Conservation (phyloP, 2,888 invertebrate species). For the Drosophila mettleri region DNA sequence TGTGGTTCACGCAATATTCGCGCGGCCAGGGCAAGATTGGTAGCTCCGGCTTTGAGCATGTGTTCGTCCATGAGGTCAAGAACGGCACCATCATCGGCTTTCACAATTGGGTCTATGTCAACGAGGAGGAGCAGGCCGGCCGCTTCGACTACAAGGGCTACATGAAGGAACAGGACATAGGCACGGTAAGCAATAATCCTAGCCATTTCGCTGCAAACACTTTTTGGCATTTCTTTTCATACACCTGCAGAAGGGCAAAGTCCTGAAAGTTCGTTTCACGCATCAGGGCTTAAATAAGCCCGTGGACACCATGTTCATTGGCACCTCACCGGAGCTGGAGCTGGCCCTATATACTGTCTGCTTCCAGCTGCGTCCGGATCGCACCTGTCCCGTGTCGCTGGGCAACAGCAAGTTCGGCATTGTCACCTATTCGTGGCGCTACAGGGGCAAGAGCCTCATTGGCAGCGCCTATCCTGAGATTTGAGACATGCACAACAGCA, state of each 20-base stretch:
- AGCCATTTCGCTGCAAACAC: not conserved
- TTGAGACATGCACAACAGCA: constrained; percentile 82
- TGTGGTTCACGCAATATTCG: constrained; percentile 94
- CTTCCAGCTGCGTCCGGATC: constrained; percentile 91
- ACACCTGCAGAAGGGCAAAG: constrained; percentile 89
- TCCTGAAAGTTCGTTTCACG: constrained; percentile 90
- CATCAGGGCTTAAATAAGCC: constrained; percentile 91
- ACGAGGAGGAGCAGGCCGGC: constrained; percentile 90
- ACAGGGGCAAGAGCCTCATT: constrained; percentile 91
- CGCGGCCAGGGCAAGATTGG: constrained; percentile 91
- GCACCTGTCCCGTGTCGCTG: constrained; percentile 90
- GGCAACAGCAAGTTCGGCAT: constrained; percentile 90
- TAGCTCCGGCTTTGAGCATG: constrained; percentile 96
- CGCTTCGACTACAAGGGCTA: constrained; percentile 92
- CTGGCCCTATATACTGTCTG: constrained; percentile 95
- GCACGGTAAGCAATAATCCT: constrained; percentile 87
- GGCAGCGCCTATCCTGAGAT: constrained; percentile 94
- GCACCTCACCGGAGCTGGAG: constrained; percentile 96
- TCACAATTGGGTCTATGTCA: constrained; percentile 96
- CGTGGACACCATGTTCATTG: constrained; percentile 91
- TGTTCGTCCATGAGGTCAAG: constrained; percentile 95
- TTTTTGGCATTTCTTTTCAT: not conserved
- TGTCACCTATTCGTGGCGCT: constrained; percentile 90
- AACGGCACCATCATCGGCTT: constrained; percentile 92
- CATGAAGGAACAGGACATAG: constrained; percentile 89